These are phyloP conservation scores for Bubo bubo DNA, from an alignment of 2,113 vertebrate genomes.

Conservation along the genomic window DNA sequence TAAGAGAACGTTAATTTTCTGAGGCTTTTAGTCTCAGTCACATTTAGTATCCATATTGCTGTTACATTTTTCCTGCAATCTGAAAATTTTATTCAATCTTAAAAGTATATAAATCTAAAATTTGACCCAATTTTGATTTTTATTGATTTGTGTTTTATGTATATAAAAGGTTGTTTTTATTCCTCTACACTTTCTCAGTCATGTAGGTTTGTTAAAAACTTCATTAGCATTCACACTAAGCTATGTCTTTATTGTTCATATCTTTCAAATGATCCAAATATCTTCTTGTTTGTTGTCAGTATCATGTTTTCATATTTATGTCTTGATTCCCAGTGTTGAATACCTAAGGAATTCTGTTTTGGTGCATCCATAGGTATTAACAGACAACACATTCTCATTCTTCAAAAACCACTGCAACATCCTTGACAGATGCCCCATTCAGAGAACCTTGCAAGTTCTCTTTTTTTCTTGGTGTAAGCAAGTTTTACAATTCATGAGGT, in stretches of 20 bases:
- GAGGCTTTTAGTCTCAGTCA: neutral
- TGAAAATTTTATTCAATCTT: neutral
- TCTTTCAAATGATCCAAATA: neutral
- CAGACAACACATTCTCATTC: slow-evolving; percentile 15
- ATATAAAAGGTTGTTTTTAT: slow-evolving; percentile 12
- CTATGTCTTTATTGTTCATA: slow-evolving; percentile 11
- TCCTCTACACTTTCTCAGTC: slow-evolving; percentile 28
- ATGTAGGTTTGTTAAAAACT: slow-evolving; percentile 36
- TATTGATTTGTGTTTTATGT: neutral
- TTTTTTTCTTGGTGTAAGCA: neutral
- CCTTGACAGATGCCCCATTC: slow-evolving; percentile 32
- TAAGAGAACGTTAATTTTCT: neutral
- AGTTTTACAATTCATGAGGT: slow-evolving; percentile 11
- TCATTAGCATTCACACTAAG: slow-evolving; percentile 10
- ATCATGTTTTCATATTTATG: neutral
- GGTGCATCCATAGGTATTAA: neutral
- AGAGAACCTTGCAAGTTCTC: slow-evolving; percentile 56
- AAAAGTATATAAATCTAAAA: neutral
- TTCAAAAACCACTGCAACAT: slow-evolving; percentile 41
- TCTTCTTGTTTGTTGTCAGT: neutral
- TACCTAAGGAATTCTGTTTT: neutral
- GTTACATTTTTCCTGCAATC: neutral
- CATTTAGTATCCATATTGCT: neutral
- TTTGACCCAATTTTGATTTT: neutral
- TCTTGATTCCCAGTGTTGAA: slow-evolving; percentile 30